Evolutionary conservation across 2,888 invertebrate species (phyloP).

Genomic region (Mimachlamys varia): DNA sequence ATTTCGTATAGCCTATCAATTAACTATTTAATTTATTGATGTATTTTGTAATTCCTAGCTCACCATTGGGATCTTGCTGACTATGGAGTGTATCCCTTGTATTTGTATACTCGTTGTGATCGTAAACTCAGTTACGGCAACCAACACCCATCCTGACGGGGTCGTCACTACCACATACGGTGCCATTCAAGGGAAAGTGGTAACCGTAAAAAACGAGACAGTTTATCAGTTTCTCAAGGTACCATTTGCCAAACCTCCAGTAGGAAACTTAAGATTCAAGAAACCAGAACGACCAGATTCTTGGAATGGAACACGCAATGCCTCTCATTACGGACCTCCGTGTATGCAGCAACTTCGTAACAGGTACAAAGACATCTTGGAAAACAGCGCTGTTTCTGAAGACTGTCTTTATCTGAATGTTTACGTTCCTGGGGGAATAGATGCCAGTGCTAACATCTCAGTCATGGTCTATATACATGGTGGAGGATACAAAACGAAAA

Average conservation of each 20-base stretch:
- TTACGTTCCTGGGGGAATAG: slow-evolving; percentile 86
- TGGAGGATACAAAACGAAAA: slow-evolving; percentile 89
- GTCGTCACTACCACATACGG: slow-evolving; percentile 51
- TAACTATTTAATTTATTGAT: too few species aligned
- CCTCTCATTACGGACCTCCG: slow-evolving; percentile 91
- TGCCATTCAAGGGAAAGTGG: slow-evolving; percentile 47
- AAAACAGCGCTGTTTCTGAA: slow-evolving; percentile 94
- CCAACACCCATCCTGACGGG: background rate
- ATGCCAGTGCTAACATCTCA: slow-evolving; percentile 84
- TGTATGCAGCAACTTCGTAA: slow-evolving; percentile 96
- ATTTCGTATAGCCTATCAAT: too few species aligned
- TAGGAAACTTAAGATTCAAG: slow-evolving; percentile 82
- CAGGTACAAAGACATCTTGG: slow-evolving; percentile 92
- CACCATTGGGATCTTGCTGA: background rate
- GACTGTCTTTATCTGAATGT: slow-evolving; percentile 97
- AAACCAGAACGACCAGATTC: slow-evolving; percentile 65
- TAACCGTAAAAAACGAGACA: background rate
- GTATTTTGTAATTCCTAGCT: background rate
- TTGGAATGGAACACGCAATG: slow-evolving; percentile 87
- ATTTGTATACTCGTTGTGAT: background rate
- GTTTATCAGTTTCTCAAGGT: slow-evolving; percentile 52
- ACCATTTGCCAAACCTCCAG: slow-evolving; percentile 84
- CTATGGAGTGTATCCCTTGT: background rate
- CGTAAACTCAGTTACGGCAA: background rate
- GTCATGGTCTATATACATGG: slow-evolving; percentile 94